Evolutionary conservation across 2,797 vertebrate species (phyloP), one percentile per base, ranked within the genome.

Genomic region (Cynodonichthys magdalenae): DNA sequence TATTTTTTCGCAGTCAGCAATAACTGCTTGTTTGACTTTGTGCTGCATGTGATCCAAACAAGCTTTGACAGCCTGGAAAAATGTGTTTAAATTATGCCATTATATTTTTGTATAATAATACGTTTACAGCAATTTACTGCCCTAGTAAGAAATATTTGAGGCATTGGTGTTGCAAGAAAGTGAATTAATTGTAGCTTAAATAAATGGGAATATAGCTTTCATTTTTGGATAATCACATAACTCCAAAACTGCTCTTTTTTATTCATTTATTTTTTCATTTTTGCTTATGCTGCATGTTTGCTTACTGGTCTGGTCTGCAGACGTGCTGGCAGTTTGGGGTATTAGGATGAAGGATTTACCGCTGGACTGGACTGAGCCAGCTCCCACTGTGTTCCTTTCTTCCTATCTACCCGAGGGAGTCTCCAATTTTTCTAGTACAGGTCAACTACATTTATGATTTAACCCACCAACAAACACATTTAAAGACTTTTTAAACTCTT

Each of bases 261-360:
- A 46, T 0, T 11, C 20, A 7, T 34, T 55, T n/a, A 11, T 36
- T 27, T 44, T 17, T 19, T n/a, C 6, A 29, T 29, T 29, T 29
- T 29, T 29, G 6, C 6, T 29, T 29, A 29, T 29, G 49, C 51
- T 70, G 54, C 71, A 82, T 81, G 71, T 82, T 59, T 75, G 51
- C 69, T 81, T 76, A 75, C 69, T 80, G 68, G 63, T 71, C 64
- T 68, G 71, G 69, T 47, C 46, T 72, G 67, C 59, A 63, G 72
- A 73, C 66, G 83, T 53, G 71, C 59, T 80, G 69, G 68, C 71
- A 63, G 74, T 77, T 45, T 73, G 61, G 78, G 55, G 75, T 59
- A 62, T 81, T 74, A 79, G 72, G 55, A 45, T 71, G 62, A 73
- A 27, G 76, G 79, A 86, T 88, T 87, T 85, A 79, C 81, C 68